Evolutionary conservation across 2,113 vertebrate genomes (phyloP).

Genomic region (Dromiciops gliroides): DNA sequence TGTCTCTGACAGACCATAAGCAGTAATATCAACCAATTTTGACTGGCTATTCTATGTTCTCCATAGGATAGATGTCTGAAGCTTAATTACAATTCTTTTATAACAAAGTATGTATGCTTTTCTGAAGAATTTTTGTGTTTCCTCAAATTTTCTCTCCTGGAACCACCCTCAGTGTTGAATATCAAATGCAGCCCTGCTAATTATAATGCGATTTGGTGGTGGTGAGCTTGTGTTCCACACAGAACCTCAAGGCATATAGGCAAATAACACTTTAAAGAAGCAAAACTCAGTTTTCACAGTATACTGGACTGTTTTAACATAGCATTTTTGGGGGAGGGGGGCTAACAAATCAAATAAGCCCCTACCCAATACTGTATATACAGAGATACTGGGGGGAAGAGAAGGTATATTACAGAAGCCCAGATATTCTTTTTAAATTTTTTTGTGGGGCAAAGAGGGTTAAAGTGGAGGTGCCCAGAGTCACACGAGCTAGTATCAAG

Average conservation of each 20-base stretch:
- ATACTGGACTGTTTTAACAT: slow-evolving; percentile 52
- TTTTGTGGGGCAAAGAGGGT: too few species aligned
- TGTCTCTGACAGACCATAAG: slow-evolving; percentile 71
- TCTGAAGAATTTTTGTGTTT: slow-evolving; percentile 63
- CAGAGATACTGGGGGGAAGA: not conserved
- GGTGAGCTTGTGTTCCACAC: slow-evolving; percentile 54
- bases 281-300: slow-evolving; percentile 48
- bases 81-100: slow-evolving; percentile 74
- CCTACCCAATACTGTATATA: not conserved
- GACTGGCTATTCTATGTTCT: slow-evolving; percentile 76
- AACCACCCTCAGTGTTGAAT: slow-evolving; percentile 69
- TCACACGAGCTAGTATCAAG: too few species aligned
- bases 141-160: slow-evolving; percentile 65
- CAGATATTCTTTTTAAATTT: too few species aligned
- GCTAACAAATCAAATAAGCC: not conserved
- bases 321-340: slow-evolving; percentile 50
- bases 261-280: slow-evolving; percentile 59
- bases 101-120: slow-evolving; percentile 64
- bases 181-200: slow-evolving; percentile 45
- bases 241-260: slow-evolving; percentile 22
- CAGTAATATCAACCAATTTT: slow-evolving; percentile 79
- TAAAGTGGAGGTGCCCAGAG: too few species aligned
- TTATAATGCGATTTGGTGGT: slow-evolving; percentile 52
- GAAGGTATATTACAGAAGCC: not conserved
- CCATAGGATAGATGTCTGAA: slow-evolving; percentile 76